Evolutionary conservation across 2,797 vertebrate species (phyloP).

Genomic region (Botia almorhae): DNA sequence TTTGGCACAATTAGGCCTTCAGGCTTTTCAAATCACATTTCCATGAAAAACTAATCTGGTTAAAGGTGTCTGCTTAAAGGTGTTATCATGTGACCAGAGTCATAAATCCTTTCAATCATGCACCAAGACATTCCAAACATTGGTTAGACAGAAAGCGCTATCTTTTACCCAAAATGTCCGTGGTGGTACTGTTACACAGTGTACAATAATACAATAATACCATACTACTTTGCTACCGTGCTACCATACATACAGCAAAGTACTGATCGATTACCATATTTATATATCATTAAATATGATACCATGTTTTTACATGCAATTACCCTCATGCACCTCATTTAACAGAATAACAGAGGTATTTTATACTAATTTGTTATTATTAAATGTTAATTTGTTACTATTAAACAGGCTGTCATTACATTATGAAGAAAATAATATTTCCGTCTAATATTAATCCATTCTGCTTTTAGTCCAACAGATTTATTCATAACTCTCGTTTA

Average conservation of each 20-base stretch:
- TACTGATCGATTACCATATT: not conserved
- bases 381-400: not conserved
- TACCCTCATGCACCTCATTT: not conserved
- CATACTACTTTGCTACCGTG: not conserved
- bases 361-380: not conserved
- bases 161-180: not conserved
- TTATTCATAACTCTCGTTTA: not conserved
- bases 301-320: not conserved
- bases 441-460: too few species aligned
- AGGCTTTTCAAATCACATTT: constrained; percentile 25
- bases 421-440: not conserved
- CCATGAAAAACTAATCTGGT: constrained; percentile 40
- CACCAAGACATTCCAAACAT: not conserved
- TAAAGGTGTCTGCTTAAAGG: not conserved
- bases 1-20: constrained; percentile 10
- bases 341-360: too few species aligned
- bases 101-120: constrained; percentile 31
- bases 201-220: not conserved
- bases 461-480: not conserved
- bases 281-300: not conserved
- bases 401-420: not conserved
- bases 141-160: not conserved
- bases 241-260: not conserved
- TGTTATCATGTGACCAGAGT: constrained; percentile 40
- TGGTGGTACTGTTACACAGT: not conserved